These are phyloP conservation scores for Zenarchopterus dispar DNA, from an alignment of 2,797 vertebrate genomes.

Conservation along the genomic window DNA sequence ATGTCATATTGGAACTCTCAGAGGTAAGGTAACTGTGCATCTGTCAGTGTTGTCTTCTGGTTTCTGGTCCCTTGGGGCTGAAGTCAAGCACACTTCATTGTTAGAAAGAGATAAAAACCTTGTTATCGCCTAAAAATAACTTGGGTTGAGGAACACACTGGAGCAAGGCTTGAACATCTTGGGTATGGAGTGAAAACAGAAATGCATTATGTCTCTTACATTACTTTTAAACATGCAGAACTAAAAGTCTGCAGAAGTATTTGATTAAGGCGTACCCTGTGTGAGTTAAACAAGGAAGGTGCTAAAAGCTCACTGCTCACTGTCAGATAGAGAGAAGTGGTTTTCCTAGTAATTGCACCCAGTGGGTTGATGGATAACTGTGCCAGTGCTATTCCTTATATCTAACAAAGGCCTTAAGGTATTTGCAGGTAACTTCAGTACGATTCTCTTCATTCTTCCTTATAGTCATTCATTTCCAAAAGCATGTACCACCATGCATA, in stretches of 20 bases:
- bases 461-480: conserved; percentile 54
- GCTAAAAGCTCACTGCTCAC: conserved; percentile 1
- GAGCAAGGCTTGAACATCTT: conserved; percentile 63
- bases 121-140: conserved; percentile 13
- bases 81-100: conserved; percentile 24
- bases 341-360: conserved; percentile 14
- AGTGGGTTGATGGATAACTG: conserved; percentile 38
- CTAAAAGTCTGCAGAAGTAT: conserved; percentile 7
- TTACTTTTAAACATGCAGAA: neutral
- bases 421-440: conserved; percentile 27
- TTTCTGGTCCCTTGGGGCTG: conserved; percentile 28
- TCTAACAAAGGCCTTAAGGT: conserved; percentile 28
- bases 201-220: neutral
- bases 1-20: conserved; percentile 22
- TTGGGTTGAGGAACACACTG: conserved; percentile 22
- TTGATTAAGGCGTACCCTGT: conserved; percentile 6
- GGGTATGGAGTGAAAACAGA: neutral
- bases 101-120: conserved; percentile 11
- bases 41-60: conserved; percentile 23
- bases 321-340: conserved; percentile 28
- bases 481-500: conserved; percentile 19
- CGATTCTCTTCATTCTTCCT: conserved; percentile 19
- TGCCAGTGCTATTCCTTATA: conserved; percentile 42
- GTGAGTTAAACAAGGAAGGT: conserved; percentile 13
- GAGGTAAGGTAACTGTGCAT: conserved; percentile 22